Evolutionary conservation across 2,888 invertebrate genomes (phyloP).

Genomic region (Notodonta dromedarius): DNA sequence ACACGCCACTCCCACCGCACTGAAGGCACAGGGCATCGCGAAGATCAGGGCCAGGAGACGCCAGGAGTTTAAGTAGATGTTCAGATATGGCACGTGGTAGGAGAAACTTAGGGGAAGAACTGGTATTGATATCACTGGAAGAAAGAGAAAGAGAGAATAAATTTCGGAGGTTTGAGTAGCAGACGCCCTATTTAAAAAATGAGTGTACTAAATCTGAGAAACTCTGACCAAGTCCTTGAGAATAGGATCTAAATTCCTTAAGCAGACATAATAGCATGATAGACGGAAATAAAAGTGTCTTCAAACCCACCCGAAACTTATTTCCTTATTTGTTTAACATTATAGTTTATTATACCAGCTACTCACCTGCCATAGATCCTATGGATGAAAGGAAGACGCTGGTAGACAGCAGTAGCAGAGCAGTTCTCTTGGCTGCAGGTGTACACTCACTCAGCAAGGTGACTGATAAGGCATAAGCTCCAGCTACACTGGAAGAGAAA

Average conservation of each 20-base stretch:
- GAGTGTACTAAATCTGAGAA: too few species aligned
- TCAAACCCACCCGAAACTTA: too few species aligned
- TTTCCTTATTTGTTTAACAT: neutral
- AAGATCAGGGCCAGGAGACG: constrained; percentile 87
- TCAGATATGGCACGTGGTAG: constrained; percentile 66
- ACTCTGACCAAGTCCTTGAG: too few species aligned
- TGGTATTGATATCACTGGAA: constrained; percentile 86
- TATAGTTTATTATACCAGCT: constrained; percentile 6
- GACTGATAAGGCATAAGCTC: constrained; percentile 59
- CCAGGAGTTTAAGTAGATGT: constrained; percentile 88
- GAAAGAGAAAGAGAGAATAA: neutral
- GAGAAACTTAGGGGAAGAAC: constrained; percentile 85
- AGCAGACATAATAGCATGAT: too few species aligned
- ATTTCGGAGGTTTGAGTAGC: too few species aligned
- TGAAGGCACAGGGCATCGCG: constrained; percentile 85
- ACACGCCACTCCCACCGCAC: constrained; percentile 80
- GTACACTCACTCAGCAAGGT: constrained; percentile 70
- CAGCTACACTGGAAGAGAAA: constrained; percentile 57
- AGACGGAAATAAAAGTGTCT: too few species aligned
- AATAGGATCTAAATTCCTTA: too few species aligned
- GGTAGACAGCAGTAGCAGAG: constrained; percentile 56
- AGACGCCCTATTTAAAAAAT: too few species aligned
- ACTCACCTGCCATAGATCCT: constrained; percentile 68
- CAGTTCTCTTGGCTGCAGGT: constrained; percentile 50
- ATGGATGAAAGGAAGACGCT: constrained; percentile 53